Base-by-base conservation (phyloP, 2,888 invertebrate species). In the Cacoxenus indagator region DNA sequence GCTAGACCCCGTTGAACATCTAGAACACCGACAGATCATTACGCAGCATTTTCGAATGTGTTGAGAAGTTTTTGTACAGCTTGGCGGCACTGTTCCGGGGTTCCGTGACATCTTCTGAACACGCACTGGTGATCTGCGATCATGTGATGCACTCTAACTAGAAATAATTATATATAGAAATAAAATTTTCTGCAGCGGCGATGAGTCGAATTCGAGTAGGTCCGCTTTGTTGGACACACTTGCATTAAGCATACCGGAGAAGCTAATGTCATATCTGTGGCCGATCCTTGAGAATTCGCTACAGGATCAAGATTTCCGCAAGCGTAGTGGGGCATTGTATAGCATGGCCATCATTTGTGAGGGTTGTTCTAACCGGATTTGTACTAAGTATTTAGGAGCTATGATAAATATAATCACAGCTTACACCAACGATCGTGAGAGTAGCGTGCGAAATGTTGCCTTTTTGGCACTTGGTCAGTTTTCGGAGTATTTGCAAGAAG, bases 391-490 rank as follows among this genome's bases (percentile, higher is more conserved):
- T 85, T 88, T 95, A 51, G 90, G 92, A 76, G 89, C 90, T 4
- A 92, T 94, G 84, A 86, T 95, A 64, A 91, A 92, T 76, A 92
- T 92, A 75, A 92, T 94, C 14, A 92, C 92, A 83, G 89, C 90
- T 68, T 95, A 94, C 22, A 92, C 95, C 61, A 90, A 89, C 45
- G 92, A 93, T 86, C 87, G 89, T 0, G 89, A 90, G 70, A 89
- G 91, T 0, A 88, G 91, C 8, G 94, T 95, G 4, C 90, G 93
- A 62, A 93, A 93, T 85, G 92, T 93, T 0, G 94, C 94, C 0
- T 90, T 95, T 59, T 95, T 93, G 88, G 93, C 94, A 0, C 88
- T 95, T 4, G 95, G 94, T 0, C 94, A 95, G 85, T 95, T 94
- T 87, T 92, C 94, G 0, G 95, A 95, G 85, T 91, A 92, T 88